A percentile compares a stretch with the other conserved stretches of the same genome.
Evolutionary conservation across 1,140 invertebrate genomes (phyloP).

Genomic region (Caenorhabditis remanei): DNA sequence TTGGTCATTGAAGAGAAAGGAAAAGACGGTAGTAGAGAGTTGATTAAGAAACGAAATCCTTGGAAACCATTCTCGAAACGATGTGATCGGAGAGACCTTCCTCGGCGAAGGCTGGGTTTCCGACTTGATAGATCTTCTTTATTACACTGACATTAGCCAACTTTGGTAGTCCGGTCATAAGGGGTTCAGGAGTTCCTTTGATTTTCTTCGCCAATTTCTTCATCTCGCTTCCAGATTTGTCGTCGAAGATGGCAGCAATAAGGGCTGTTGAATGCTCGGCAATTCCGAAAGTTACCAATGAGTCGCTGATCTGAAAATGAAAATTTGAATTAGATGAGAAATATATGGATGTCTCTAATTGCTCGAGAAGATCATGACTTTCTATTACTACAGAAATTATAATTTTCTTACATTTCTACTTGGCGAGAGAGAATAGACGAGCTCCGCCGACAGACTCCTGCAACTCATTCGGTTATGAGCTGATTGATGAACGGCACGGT

Average conservation of each 20-base stretch:
- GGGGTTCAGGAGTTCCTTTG: slow-evolving; percentile 65
- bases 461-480: slow-evolving; percentile 75
- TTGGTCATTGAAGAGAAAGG: background rate
- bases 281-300: slow-evolving; percentile 72
- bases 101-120: slow-evolving; percentile 54
- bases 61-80: slow-evolving; percentile 56
- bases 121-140: slow-evolving; percentile 57
- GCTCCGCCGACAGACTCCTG: slow-evolving; percentile 71
- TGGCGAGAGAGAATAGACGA: slow-evolving; percentile 75
- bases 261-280: slow-evolving; percentile 66
- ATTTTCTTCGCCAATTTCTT: slow-evolving; percentile 70
- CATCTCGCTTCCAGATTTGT: slow-evolving; percentile 71
- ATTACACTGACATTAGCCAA: slow-evolving; percentile 35
- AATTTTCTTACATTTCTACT: slow-evolving; percentile 70
- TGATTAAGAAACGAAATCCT: slow-evolving; percentile 53
- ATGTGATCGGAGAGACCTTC: slow-evolving; percentile 56
- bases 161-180: slow-evolving; percentile 60
- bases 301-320: slow-evolving; percentile 70
- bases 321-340: background rate
- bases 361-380: too few species aligned
- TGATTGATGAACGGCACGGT: slow-evolving; percentile 74
- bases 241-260: slow-evolving; percentile 72
- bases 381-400: too few species aligned
- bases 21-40: background rate
- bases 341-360: too few species aligned